Base-by-base conservation (phyloP, 2,797 vertebrate species). In the Muscicapa comitata region DNA sequence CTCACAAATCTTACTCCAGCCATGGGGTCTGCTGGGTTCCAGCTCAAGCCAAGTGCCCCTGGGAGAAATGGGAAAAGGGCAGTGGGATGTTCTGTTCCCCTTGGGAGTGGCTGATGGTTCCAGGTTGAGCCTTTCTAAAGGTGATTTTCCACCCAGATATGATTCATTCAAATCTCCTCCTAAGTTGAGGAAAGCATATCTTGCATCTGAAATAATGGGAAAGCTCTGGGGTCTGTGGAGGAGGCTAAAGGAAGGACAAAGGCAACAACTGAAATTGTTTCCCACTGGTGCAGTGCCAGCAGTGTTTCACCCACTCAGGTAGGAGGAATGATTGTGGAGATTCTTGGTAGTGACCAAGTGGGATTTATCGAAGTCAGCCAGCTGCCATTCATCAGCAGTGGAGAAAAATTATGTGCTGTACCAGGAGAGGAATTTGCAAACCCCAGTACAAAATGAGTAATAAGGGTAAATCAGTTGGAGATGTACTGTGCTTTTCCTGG, bases 401-500 rank as follows among this genome's bases (percentile, higher is more conserved):
- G 74, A 81, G 82, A 83, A 84, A 90, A 88, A 89, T 67, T 57
- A 86, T 51, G 53, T 65, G 59, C 78, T 84, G 86, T 0, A 1
- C 82, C 25, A 57, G 53, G 72, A 94, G 75, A 80, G 59, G 83
- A 90, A 93, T 94, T 84, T 95, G 89, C 93, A 94, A 93, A 79
- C 37, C 50, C 59, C 1, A 4, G 62, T 93, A 86, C 73, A 76
- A 94, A 93, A 59, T 77, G 73, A 89, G 61, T 62, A 91, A 92
- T 93, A 78, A 86, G 75, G 66, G 66, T 85, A 90, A 94, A 95
- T 94, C 91, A 83, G 78, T 61, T 85, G 83, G 81, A 95, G 88
- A 85, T 80, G 90, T 73, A 26, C 73, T 7, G 33, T 37, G 76
- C 63, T 84, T 73, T 55, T 90, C 75, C 92, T 81, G 68, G 86